Percentiles rank a stretch among this genome's conserved stretches.
Conservation (phyloP, 2,888 invertebrate genomes). For the Drosophila barbarae region DNA sequence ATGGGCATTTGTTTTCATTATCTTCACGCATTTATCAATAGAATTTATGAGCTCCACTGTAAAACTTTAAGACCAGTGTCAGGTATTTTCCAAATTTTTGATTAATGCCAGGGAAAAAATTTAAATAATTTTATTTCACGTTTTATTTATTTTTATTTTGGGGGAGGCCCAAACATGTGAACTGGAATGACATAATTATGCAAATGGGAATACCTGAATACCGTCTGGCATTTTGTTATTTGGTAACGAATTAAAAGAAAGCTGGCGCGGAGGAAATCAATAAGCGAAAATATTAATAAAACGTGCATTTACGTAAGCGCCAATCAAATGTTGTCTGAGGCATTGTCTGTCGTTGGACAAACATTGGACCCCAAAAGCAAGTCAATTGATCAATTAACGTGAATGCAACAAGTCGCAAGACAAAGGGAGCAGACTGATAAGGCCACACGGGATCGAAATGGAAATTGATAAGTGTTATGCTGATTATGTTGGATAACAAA, state of each 20-base stretch:
- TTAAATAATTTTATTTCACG: conserved; percentile 35
- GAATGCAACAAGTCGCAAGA: conserved; percentile 43
- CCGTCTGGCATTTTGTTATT: conserved; percentile 22
- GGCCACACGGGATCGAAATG: background rate
- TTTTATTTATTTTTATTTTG: conserved; percentile 24
- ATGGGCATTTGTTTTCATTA: conserved; percentile 34
- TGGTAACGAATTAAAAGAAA: conserved; percentile 55
- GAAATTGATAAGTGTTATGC: conserved; percentile 4
- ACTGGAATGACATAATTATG: conserved; percentile 62
- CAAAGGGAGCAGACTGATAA: conserved; percentile 14
- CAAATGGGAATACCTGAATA: conserved; percentile 44
- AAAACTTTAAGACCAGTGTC: conserved; percentile 38
- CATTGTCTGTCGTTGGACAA: conserved; percentile 28
- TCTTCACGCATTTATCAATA: conserved; percentile 38
- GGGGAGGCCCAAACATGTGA: conserved; percentile 19
- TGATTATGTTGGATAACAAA: conserved; percentile 8
- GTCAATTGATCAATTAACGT: conserved; percentile 65
- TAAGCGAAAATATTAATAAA: conserved; percentile 50
- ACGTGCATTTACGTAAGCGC: conserved; percentile 63
- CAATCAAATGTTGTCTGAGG: conserved; percentile 52
- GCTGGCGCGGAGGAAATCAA: conserved; percentile 45
- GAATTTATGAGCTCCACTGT: conserved; percentile 44
- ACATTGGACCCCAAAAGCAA: conserved; percentile 33
- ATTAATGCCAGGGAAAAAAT: conserved; percentile 47
- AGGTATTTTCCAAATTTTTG: conserved; percentile 35